Base-by-base conservation (phyloP, 1,140 invertebrate genomes). In the Fopius arisanus region DNA sequence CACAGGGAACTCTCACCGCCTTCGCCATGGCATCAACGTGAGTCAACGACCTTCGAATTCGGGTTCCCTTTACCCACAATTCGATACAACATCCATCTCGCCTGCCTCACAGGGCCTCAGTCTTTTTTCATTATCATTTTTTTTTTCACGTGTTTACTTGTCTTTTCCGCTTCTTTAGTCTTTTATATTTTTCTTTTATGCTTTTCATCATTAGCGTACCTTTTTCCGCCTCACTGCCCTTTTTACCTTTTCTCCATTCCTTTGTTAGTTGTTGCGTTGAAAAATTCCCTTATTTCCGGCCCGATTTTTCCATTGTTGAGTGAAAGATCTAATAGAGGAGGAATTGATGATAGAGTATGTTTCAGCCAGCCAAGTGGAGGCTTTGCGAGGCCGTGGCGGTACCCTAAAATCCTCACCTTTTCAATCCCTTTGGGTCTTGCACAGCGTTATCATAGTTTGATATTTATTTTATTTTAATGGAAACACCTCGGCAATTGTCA, bases 11-110 rank as follows among this genome's bases (percentile, higher is more conserved):
- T 84, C 90, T 98, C 41, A 97, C 96, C 72, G 96, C 94, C 59
- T 96, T 97, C 85, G 96, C 96, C 74, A 96, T 96, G 71, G 95
- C 96, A 80, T 98, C 96, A 84, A 96, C 95, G 94, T 96, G 91
- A 94, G 92, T 89, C 80, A 78, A 82, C 82, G 82, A 85, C 78
- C 83, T 84, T 84, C 81, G 75, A 81, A 82, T 67, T 81, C 80
- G 77, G 77, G 78, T 83, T 80, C 82, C 81, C 80, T 79, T 79
- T 81, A 80, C 29, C 51, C 19, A 72, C 29, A 68, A 69, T 62
- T 63, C 19, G 37, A 67, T 43, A 68, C 54, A 75, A 77, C 80
- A 82, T 77, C 82, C 79, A 82, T 81, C 74, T 79, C 81, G 86
- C 84, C 83, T 84, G 82, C 86, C 84, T 86, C 82, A 84, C 85